Evolutionary conservation across 2,113 vertebrate genomes (phyloP), one percentile per base, ranked within the genome.

Genomic region (Patagioenas fasciata): DNA sequence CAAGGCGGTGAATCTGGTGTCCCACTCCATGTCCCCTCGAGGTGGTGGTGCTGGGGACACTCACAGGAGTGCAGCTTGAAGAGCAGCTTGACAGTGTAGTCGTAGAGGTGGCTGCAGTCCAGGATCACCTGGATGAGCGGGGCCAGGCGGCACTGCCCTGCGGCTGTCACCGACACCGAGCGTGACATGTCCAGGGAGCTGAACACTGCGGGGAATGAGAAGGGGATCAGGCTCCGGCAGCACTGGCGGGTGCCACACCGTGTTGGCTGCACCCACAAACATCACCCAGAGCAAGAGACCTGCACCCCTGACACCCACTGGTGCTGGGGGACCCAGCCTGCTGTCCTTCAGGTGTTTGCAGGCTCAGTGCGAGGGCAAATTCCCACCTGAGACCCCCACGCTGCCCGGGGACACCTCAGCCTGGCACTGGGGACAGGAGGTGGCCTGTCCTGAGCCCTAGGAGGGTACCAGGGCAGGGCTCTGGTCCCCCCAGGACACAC

Each of bases 11-110:
- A 58, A 3, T 29, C 24, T 1, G 0, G 32, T 13, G 25, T 34
- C 10, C 32, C 73, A 15, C 28, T 57, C 32, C 1, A 0, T 13
- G 54, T 24, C 3, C 61, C 10, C 6, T 4, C 31, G 4, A 48
- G n/a, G 38, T 2, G 5, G 29, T 4, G 25, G 34, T 1, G 1
- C 44, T 18, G 48, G 47, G 58, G 21, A 38, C 72, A 99, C 99
- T 99, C 96, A 99, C 99, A 99, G 94, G 99, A 99, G 94, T 99
- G 99, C 36, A 99, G 98, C 95, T 99, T 99, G 97, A 99, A 99
- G 95, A 99, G 99, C 65, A 99, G 98, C 96, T 99, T 99, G 96
- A 99, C 99, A 0, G 98, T 99, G 97, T 99, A 99, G 96, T 99
- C 99, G 0, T 99, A 99, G 92, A 99, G 98, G 95, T 99, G 99